Conservation (phyloP, 1,140 invertebrate genomes). For the Bombus soroeensis region DNA sequence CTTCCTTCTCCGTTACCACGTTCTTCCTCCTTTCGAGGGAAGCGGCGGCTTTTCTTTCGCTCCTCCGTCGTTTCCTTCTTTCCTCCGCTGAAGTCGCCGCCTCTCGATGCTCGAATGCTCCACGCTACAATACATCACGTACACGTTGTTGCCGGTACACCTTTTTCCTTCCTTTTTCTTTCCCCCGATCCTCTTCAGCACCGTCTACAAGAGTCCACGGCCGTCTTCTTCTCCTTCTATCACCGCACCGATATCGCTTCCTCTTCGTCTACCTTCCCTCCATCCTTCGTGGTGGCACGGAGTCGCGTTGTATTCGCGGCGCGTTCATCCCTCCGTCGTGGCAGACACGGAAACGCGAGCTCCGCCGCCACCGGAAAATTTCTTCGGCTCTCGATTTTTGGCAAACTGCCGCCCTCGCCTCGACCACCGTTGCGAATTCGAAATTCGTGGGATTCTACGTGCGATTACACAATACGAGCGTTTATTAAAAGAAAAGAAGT, state of each 20-base stretch:
- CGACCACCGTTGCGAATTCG: background rate
- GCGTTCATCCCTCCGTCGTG: conserved; percentile 29
- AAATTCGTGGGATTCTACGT: background rate
- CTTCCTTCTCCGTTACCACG: background rate
- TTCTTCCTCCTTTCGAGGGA: background rate
- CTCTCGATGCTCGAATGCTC: conserved; percentile 74
- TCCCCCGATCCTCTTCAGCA: background rate
- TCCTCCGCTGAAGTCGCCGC: conserved; percentile 34
- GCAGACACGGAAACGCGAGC: conserved; percentile 16
- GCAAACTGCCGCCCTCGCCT: background rate
- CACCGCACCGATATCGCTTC: conserved; percentile 11
- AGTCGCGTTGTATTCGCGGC: conserved; percentile 41
- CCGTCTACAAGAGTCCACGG: background rate
- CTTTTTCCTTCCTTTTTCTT: conserved; percentile 48
- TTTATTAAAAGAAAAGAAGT: background rate
- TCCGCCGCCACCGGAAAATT: conserved; percentile 9
- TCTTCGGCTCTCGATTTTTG: conserved; percentile 40
- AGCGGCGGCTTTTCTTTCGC: conserved; percentile 1
- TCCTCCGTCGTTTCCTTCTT: conserved; percentile 31
- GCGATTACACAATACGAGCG: background rate
- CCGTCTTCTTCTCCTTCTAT: background rate
- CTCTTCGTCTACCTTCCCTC: conserved; percentile 12
- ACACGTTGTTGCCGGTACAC: conserved; percentile 65
- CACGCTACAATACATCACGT: conserved; percentile 78
- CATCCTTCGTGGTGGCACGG: background rate